Evolutionary conservation across 2,797 vertebrate species (phyloP), one percentile per base, ranked within the genome.

Genomic region (Tadarida brasiliensis): DNA sequence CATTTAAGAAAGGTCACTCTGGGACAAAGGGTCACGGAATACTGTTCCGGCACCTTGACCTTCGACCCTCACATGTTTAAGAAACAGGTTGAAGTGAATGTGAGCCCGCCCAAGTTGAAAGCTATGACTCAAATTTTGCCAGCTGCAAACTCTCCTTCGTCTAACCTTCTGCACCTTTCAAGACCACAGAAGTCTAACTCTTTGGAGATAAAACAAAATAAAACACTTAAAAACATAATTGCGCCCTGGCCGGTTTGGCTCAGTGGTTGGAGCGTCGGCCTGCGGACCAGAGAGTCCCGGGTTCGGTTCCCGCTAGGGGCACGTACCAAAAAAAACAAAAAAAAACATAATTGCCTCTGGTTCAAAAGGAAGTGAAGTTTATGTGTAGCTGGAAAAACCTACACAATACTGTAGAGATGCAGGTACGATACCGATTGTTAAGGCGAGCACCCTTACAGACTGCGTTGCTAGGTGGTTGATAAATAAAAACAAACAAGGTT

Each of bases 401-500:
- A 63, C 87, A 95, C 61, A 97, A 88, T 0, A 0, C 28, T 47
- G 3, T 85, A 85, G 90, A 95, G 94, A 93, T 71, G 93, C 96
- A 57, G 70, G 85, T 63, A 89, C 88, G 10, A 19, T 86, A 98
- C 54, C 95, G 87, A 24, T 73, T 39, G 67, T 77, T 87, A 89
- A 81, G 89, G 91, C 91, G 59, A 83, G 68, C 65, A 96, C 92
- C 70, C 47, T 82, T 71, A 87, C 95, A 94, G 85, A 97, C 95
- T 95, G 92, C 93, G 98, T 98, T 98, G 98, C 98, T 98, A 98
- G 97, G 98, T 96, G 85, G 94, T 73, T 97, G 95, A 97, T 97
- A 98, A 98, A 98, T 97, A 98, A 97, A 98, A 98, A 98, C 98
- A 98, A 98, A 98, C 94, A 93, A 89, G 67, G 85, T 65, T 96